Evolutionary conservation across 1,140 invertebrate genomes (phyloP).

Genomic region (Drosophila tropicalis): DNA sequence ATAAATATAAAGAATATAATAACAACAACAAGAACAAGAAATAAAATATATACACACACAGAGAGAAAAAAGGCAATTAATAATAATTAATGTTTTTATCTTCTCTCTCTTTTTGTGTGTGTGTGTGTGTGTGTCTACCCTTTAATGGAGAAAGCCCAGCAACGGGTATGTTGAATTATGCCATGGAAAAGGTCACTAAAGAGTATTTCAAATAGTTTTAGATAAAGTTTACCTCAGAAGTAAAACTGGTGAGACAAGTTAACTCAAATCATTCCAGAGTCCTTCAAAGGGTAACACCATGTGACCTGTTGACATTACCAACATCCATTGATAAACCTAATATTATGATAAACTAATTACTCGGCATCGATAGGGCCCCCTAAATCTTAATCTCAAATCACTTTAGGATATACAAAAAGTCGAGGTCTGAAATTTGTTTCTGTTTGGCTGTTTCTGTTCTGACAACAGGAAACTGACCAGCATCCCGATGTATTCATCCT

Average conservation of each 20-base stretch:
- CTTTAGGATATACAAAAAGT: neutral
- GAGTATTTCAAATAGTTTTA: too few relatives aligned
- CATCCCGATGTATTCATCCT: constrained; percentile 26
- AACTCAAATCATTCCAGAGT: too few relatives aligned
- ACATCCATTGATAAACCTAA: too few relatives aligned
- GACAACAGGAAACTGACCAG: constrained; percentile 42
- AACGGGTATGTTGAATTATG: neutral
- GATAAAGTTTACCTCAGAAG: too few relatives aligned
- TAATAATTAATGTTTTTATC: constrained; percentile 82
- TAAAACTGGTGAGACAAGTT: too few relatives aligned
- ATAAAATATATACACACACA: constrained; percentile 32
- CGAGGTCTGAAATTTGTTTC: neutral
- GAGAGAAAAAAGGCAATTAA: constrained; percentile 67
- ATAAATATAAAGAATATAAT: constrained; percentile 41
- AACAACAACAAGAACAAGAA: constrained; percentile 32
- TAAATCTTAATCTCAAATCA: too few relatives aligned
- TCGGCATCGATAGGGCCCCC: too few relatives aligned
- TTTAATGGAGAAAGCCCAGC: neutral
- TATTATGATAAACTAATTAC: too few relatives aligned
- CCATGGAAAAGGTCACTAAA: neutral
- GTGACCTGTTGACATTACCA: too few relatives aligned
- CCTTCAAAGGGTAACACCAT: too few relatives aligned
- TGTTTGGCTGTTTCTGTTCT: constrained; percentile 34
- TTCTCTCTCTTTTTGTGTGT: constrained; percentile 52
- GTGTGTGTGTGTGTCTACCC: neutral